These are phyloP conservation scores for Rhinophrynus dorsalis DNA, from an alignment of 2,797 vertebrate species.

Conservation along the genomic window DNA sequence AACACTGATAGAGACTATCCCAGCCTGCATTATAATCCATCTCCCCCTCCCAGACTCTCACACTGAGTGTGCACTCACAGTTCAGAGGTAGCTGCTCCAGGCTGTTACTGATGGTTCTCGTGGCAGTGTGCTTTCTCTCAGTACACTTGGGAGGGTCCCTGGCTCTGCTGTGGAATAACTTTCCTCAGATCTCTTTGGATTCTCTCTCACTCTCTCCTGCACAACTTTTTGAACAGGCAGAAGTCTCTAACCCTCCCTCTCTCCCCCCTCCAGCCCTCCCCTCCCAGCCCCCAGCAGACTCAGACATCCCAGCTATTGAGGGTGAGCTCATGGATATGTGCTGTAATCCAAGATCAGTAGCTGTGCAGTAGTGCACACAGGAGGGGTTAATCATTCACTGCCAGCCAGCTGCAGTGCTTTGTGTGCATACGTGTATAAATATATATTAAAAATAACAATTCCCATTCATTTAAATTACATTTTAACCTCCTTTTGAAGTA, in stretches of 20 bases:
- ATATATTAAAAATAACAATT: too few relatives aligned
- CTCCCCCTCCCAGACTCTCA: background rate
- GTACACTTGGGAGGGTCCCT: slow-evolving; percentile 13
- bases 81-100: slow-evolving; percentile 13
- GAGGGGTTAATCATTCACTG: slow-evolving; percentile 11
- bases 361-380: background rate
- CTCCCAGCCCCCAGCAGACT: slow-evolving; percentile 43
- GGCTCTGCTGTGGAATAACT: background rate
- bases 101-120: background rate
- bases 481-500: too few relatives aligned
- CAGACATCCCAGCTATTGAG: slow-evolving; percentile 25
- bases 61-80: slow-evolving; percentile 29
- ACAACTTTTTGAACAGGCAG: slow-evolving; percentile 41
- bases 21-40: background rate
- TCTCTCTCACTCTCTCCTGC: background rate
- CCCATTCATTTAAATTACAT: too few relatives aligned
- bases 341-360: slow-evolving; percentile 21
- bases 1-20: too few relatives aligned
- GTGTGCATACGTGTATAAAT: too few relatives aligned
- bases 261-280: slow-evolving; percentile 18
- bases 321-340: slow-evolving; percentile 35
- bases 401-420: too few relatives aligned
- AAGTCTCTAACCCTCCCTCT: slow-evolving; percentile 24
- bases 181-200: background rate
- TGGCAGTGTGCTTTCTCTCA: background rate